Percentiles rank a stretch among this genome's conserved stretches.
Conservation (phyloP, 1,140 invertebrate genomes). For the Magallana ariakensis region DNA sequence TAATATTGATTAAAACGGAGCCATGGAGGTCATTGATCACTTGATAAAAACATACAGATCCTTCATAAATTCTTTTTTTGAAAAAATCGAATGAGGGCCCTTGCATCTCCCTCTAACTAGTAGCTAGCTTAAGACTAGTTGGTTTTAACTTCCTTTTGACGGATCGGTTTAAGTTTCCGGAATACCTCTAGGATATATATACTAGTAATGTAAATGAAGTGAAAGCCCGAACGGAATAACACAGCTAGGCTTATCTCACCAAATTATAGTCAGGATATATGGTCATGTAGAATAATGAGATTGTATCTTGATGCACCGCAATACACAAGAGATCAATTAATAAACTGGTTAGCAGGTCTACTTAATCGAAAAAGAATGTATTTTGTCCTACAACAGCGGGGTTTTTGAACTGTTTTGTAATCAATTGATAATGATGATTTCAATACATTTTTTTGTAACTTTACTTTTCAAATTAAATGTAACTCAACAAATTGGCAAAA, state of each 20-base stretch:
- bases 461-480: no score
- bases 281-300: not conserved
- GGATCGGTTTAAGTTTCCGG: not conserved
- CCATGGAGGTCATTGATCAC: not conserved
- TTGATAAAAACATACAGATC: not conserved
- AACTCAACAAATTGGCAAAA: no score
- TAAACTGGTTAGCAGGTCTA: not conserved
- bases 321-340: not conserved
- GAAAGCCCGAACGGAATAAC: not conserved
- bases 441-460: no score
- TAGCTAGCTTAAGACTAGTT: not conserved
- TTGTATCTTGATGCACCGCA: not conserved
- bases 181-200: not conserved
- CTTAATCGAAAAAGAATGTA: no score
- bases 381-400: no score
- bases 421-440: no score
- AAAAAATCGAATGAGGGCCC: no score
- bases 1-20: slow-evolving; percentile 14
- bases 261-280: not conserved
- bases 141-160: not conserved
- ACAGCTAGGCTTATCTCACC: not conserved
- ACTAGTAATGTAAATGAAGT: not conserved
- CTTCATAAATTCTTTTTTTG: slow-evolving; percentile 2
- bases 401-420: no score
- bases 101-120: not conserved